A percentile compares a stretch with the other conserved stretches of the same genome.
These are phyloP conservation scores for Chymomyza procnemis DNA, from an alignment of 2,888 invertebrate species.

Conservation along the genomic window DNA sequence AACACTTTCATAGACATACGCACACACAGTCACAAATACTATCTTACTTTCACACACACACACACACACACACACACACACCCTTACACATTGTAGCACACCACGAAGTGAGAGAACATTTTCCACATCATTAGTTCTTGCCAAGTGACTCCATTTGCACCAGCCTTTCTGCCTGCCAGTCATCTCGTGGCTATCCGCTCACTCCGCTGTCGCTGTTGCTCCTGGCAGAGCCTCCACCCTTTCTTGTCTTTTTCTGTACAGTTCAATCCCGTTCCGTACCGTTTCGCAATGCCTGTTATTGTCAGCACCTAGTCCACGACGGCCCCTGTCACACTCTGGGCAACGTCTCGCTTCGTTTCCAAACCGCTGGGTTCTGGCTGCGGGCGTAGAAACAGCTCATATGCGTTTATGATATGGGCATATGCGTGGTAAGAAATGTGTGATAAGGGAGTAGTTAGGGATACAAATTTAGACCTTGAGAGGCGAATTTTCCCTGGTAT, in stretches of 20 bases:
- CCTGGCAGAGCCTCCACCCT: constrained; percentile 5
- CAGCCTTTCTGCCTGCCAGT: neutral
- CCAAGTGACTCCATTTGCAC: constrained; percentile 67
- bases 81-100: neutral
- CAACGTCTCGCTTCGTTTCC: constrained; percentile 63
- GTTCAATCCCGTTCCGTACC: constrained; percentile 9
- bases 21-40: no score
- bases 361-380: constrained; percentile 26
- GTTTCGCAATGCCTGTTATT: neutral
- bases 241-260: constrained; percentile 1
- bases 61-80: neutral
- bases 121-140: constrained; percentile 75
- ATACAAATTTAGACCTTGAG: no score
- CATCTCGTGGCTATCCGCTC: constrained; percentile 21
- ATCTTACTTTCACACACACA: neutral
- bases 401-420: neutral
- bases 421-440: no score
- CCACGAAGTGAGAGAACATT: constrained; percentile 51
- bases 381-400: neutral
- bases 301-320: constrained; percentile 3
- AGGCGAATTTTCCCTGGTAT: no score
- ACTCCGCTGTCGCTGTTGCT: constrained; percentile 37
- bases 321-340: constrained; percentile 19
- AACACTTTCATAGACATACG: neutral
- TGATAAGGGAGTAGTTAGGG: no score